Evolutionary conservation across 2,797 vertebrate species (phyloP).

Genomic region (Hypotaenidia philippensis): DNA sequence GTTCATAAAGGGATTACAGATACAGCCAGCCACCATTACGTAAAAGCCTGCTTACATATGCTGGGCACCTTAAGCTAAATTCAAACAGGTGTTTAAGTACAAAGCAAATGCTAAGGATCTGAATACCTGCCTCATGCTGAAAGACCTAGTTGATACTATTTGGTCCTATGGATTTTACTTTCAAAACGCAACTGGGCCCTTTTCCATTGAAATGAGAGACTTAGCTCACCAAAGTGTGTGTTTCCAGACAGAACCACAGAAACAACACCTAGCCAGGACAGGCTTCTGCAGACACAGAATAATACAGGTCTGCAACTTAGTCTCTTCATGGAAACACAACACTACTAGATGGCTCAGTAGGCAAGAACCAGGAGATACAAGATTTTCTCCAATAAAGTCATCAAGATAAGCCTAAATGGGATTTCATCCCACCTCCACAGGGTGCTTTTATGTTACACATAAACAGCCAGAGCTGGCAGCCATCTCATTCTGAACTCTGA

Average conservation of each 20-base stretch:
- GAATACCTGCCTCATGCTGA: not conserved
- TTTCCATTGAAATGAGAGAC: not conserved
- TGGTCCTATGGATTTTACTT: not conserved
- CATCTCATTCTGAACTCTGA: not conserved
- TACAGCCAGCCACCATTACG: not conserved
- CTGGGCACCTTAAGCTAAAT: not conserved
- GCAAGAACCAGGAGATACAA: not conserved
- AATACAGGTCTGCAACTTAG: not conserved
- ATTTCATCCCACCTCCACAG: slow-evolving; percentile 12
- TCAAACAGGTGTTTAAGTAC: not conserved
- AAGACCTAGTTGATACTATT: not conserved
- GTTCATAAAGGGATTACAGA: slow-evolving; percentile 20
- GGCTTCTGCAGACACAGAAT: not conserved
- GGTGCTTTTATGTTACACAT: not conserved
- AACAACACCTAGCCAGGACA: not conserved
- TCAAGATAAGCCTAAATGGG: not conserved
- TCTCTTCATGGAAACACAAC: not conserved
- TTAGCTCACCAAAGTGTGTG: not conserved
- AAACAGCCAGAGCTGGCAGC: not conserved
- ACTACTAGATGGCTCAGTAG: not conserved
- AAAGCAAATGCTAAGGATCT: not conserved
- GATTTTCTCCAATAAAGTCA: not conserved
- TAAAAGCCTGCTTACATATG: not conserved
- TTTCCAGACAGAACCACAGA: not conserved
- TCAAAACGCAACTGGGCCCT: not conserved